These are phyloP conservation scores for Dendrolimus kikuchii DNA, from an alignment of 1,140 invertebrate species.

Conservation along the genomic window DNA sequence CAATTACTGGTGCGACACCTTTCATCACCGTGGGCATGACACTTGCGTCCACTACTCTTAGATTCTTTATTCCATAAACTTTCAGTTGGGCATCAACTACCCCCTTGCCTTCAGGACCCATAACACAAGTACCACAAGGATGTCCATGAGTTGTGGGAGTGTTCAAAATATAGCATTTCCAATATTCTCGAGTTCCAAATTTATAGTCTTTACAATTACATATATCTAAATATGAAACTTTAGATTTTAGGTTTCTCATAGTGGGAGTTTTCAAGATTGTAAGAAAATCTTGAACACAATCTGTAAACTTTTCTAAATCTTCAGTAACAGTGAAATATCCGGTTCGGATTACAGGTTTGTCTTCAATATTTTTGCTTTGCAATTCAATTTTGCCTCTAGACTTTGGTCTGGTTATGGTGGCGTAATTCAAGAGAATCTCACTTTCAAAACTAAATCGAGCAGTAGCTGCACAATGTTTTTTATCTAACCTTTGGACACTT, in stretches of 20 bases:
- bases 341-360: conserved; percentile 89
- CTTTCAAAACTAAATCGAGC: no score
- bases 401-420: conserved; percentile 63
- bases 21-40: conserved; percentile 5
- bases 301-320: conserved; percentile 83
- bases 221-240: conserved; percentile 49
- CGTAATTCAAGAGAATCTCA: no score
- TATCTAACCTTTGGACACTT: neutral
- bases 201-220: conserved; percentile 69
- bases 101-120: conserved; percentile 69
- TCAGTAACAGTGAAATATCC: conserved; percentile 86
- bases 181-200: conserved; percentile 77
- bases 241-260: conserved; percentile 68
- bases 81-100: conserved; percentile 4
- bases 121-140: conserved; percentile 72
- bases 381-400: conserved; percentile 84
- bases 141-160: conserved; percentile 46
- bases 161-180: conserved; percentile 68
- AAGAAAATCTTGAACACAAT: conserved; percentile 79
- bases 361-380: conserved; percentile 83
- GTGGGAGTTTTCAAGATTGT: conserved; percentile 68
- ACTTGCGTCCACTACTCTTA: conserved; percentile 5
- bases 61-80: neutral
- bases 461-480: no score
- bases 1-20: conserved; percentile 5